These are phyloP conservation scores for Slavum lentiscoides DNA, from an alignment of 2,888 invertebrate species.

Conservation along the genomic window DNA sequence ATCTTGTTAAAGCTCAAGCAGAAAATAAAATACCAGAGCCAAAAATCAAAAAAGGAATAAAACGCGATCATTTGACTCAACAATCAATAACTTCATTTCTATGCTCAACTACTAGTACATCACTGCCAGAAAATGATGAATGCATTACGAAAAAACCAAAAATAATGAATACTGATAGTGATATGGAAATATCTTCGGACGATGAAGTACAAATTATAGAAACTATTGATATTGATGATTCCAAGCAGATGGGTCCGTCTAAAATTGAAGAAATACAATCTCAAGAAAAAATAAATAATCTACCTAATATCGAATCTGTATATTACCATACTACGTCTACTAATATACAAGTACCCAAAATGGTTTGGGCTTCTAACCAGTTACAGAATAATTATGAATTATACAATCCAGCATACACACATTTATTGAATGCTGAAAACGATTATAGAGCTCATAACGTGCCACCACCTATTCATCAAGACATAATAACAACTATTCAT, in stretches of 20 bases:
- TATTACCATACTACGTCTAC: constrained; percentile 11
- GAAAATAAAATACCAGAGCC: constrained; percentile 55
- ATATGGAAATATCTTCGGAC: constrained; percentile 49
- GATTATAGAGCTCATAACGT: constrained; percentile 4
- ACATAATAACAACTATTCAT: not conserved
- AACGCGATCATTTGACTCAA: constrained; percentile 63
- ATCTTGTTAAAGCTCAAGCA: constrained; percentile 52
- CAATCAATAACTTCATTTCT: constrained; percentile 63
- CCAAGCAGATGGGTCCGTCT: not conserved
- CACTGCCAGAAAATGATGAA: constrained; percentile 13
- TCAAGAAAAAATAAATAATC: not conserved
- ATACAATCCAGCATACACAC: not conserved
- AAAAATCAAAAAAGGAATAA: constrained; percentile 61
- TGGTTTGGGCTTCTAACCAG: not conserved
- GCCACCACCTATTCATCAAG: not conserved
- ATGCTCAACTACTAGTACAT: constrained; percentile 46
- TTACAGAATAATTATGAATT: constrained; percentile 12
- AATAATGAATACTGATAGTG: constrained; percentile 30
- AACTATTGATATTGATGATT: constrained; percentile 10
- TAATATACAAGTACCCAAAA: constrained; percentile 5
- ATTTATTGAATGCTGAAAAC: not conserved
- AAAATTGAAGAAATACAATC: constrained; percentile 9
- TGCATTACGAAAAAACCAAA: constrained; percentile 30
- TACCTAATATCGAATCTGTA: not conserved
- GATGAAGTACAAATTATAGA: constrained; percentile 51